Conservation (phyloP, 2,113 vertebrate species). For the Chaetorhynchus papuensis region DNA sequence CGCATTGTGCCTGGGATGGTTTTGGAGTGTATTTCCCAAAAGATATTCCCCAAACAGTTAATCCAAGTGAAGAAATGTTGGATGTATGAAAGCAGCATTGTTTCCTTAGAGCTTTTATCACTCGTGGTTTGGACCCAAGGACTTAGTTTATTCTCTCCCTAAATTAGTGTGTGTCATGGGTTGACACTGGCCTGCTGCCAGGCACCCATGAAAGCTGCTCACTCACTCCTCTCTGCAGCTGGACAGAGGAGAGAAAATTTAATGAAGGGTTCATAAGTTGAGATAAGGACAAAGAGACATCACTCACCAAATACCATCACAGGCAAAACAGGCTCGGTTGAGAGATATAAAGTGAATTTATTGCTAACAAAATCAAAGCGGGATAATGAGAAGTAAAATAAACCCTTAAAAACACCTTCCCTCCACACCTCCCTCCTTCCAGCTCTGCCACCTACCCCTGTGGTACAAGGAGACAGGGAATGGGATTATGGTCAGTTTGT, state of each 20-base stretch:
- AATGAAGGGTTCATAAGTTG: too few species aligned
- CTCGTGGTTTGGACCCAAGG: neutral
- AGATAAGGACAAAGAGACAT: neutral
- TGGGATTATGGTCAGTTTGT: neutral
- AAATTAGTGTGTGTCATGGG: neutral
- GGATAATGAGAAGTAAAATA: neutral
- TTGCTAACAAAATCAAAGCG: neutral
- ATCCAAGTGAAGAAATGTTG: neutral
- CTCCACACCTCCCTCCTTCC: neutral
- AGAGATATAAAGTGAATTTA: neutral
- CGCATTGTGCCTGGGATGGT: neutral
- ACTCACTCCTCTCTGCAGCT: neutral
- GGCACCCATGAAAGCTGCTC: neutral
- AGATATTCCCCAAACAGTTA: neutral
- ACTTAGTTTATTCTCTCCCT: neutral
- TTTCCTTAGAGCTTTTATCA: neutral
- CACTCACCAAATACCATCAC: neutral
- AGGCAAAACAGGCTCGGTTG: neutral
- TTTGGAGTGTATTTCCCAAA: neutral
- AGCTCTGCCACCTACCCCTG: neutral
- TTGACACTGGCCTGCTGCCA: rapidly evolving
- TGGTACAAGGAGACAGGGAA: neutral
- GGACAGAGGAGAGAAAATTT: neutral
- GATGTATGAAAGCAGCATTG: neutral
- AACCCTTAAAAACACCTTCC: neutral